Evolutionary conservation across 2,113 vertebrate genomes (phyloP).

Genomic region (Ellobius talpinus): DNA sequence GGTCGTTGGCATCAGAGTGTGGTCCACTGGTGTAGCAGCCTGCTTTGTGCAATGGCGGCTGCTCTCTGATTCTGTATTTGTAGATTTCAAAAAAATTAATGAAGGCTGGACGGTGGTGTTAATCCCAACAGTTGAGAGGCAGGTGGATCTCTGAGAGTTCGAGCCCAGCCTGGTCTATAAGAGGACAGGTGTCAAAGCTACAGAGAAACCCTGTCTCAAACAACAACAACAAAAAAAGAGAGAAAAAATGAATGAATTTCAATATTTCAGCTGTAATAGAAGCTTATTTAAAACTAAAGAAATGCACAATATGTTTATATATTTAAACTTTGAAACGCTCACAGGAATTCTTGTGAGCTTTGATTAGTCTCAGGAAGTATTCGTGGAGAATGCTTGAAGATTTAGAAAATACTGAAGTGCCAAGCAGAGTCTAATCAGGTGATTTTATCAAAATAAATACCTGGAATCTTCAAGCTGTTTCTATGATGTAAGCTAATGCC

Average conservation of each 20-base stretch:
- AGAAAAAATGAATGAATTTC: neutral
- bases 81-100: neutral
- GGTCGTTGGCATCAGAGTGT: neutral
- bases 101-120: neutral
- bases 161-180: no score
- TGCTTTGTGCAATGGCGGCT: neutral
- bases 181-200: no score
- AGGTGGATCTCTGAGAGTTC: no score
- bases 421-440: neutral
- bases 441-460: constrained; percentile 3
- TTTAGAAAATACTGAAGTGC: neutral
- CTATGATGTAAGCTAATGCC: neutral
- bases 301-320: neutral
- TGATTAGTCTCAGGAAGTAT: neutral
- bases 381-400: neutral
- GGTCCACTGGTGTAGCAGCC: neutral
- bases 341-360: neutral
- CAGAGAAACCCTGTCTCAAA: no score
- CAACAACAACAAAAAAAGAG: no score
- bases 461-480: constrained; percentile 25
- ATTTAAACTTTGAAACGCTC: neutral
- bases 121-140: no score
- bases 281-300: constrained; percentile 44
- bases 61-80: neutral
- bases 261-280: constrained; percentile 30